A percentile compares a stretch with the other conserved stretches of the same genome.
Conservation (phyloP, 2,888 invertebrate genomes). For the Synergus umbraculus region DNA sequence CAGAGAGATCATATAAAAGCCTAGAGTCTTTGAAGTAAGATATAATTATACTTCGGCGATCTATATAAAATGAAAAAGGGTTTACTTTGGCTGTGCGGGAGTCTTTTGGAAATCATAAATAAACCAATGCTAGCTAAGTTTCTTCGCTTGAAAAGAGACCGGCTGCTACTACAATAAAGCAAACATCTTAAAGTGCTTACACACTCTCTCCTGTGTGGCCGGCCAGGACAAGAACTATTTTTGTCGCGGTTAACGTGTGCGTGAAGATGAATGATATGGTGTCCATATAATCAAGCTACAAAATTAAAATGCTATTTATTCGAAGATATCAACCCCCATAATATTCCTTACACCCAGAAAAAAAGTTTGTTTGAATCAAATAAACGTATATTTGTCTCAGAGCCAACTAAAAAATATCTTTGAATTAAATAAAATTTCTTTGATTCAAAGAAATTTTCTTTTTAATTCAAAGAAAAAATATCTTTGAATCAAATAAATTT, state of each 20-base stretch:
- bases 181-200: slow-evolving; percentile 30
- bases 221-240: slow-evolving; percentile 36
- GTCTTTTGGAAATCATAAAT: slow-evolving; percentile 37
- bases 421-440: too few relatives aligned
- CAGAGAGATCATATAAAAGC: background rate
- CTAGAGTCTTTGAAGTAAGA: background rate
- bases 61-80: background rate
- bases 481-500: too few relatives aligned
- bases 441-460: too few relatives aligned
- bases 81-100: slow-evolving; percentile 24
- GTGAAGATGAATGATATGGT: slow-evolving; percentile 22
- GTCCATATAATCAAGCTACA: background rate
- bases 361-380: too few relatives aligned
- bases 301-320: background rate
- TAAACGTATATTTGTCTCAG: too few relatives aligned
- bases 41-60: slow-evolving; percentile 11
- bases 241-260: slow-evolving; percentile 30
- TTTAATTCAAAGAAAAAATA: too few relatives aligned
- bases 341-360: too few relatives aligned
- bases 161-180: slow-evolving; percentile 37
- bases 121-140: slow-evolving; percentile 16
- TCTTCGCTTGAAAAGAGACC: slow-evolving; percentile 7
- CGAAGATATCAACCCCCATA: background rate
- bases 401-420: too few relatives aligned
- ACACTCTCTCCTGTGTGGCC: background rate